A percentile compares a stretch with the other conserved stretches of the same genome.
Conservation (phyloP, 2,797 vertebrate species). For the Lateolabrax maculatus region DNA sequence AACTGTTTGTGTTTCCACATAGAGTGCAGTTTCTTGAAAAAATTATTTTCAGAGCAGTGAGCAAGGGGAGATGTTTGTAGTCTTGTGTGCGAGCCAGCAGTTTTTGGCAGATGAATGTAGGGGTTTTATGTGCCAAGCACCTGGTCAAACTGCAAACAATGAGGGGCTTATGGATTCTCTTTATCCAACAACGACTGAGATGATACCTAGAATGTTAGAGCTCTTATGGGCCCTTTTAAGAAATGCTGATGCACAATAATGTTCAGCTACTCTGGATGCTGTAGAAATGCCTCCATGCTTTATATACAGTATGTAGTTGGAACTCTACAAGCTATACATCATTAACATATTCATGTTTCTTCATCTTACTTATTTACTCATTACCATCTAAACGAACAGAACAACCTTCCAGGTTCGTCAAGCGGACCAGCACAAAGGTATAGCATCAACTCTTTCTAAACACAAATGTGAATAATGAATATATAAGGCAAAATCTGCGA, state of each 20-base stretch:
- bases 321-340: constrained; percentile 19
- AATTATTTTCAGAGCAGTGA: constrained; percentile 58
- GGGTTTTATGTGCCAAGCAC: constrained; percentile 85
- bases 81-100: constrained; percentile 79
- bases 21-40: constrained; percentile 40
- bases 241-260: constrained; percentile 79
- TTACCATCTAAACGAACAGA: constrained; percentile 28
- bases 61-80: constrained; percentile 81
- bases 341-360: constrained; percentile 31
- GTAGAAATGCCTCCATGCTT: constrained; percentile 38
- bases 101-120: constrained; percentile 82
- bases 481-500: background rate
- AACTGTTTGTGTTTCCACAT: constrained; percentile 50
- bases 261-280: constrained; percentile 62
- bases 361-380: constrained; percentile 11
- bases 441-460: background rate
- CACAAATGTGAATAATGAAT: constrained; percentile 3
- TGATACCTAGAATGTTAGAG: constrained; percentile 77
- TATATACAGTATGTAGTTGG: constrained; percentile 6
- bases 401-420: background rate
- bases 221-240: constrained; percentile 78
- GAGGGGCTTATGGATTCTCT: constrained; percentile 85
- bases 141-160: constrained; percentile 89
- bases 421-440: background rate
- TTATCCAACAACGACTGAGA: constrained; percentile 81